phyloP scores from a whole-genome alignment of 2,113 vertebrate genomes.

The Spilogale gracilis region DNA sequence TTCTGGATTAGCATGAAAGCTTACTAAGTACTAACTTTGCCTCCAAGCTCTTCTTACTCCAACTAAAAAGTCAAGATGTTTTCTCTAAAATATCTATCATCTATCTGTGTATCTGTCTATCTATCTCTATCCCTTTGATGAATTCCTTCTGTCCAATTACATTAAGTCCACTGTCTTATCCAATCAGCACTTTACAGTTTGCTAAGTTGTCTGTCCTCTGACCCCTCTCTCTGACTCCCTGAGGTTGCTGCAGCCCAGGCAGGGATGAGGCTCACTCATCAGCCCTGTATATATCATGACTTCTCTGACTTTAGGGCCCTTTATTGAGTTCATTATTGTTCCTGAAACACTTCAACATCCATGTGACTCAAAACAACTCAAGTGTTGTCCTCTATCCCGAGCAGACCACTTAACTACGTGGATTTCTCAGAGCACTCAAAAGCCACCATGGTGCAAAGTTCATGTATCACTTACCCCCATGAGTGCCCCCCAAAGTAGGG shows the following conservation, averaged over 20 bases:
- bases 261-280: not conserved
- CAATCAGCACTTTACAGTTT: not conserved
- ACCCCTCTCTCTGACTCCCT: not conserved
- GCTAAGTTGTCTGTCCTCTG: not conserved
- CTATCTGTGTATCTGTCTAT: not conserved
- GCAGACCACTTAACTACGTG: not conserved
- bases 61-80: not conserved
- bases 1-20: not conserved
- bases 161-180: not conserved
- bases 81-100: not conserved
- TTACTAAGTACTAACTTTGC: not conserved
- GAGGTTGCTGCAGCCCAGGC: not conserved
- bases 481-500: not conserved
- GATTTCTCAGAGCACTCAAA: not conserved
- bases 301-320: not conserved
- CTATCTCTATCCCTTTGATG: not conserved
- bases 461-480: not conserved
- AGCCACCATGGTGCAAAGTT: not conserved
- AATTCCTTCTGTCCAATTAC: not conserved
- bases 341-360: conserved; percentile 20
- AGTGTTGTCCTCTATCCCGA: not conserved
- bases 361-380: not conserved
- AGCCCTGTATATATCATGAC: not conserved
- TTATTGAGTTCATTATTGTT: not conserved
- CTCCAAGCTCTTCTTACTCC: not conserved